Conservation (phyloP, 1,140 invertebrate species). For the Calycopis cecrops region DNA sequence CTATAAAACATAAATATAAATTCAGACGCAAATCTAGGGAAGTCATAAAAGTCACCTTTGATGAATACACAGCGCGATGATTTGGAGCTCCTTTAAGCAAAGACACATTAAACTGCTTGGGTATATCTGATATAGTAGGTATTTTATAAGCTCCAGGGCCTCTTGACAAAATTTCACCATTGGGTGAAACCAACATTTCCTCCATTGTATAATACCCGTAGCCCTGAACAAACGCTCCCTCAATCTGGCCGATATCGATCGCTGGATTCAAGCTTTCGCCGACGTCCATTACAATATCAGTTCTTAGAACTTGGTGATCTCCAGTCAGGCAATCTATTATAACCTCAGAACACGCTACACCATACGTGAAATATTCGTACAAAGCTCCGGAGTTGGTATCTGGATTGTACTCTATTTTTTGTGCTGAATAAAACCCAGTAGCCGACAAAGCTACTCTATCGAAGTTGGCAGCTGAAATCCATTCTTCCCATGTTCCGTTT, state of each 20-base stretch:
- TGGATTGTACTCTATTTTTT: conserved; percentile 72
- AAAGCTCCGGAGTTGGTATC: conserved; percentile 61
- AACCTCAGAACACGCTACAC: conserved; percentile 75
- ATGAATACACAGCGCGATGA: conserved; percentile 80
- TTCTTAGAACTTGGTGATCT: conserved; percentile 77
- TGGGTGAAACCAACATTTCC: conserved; percentile 76
- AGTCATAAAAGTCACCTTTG: conserved; percentile 71
- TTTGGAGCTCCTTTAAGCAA: conserved; percentile 79
- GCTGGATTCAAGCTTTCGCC: conserved; percentile 82
- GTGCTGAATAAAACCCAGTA: conserved; percentile 77
- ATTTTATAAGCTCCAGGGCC: conserved; percentile 83
- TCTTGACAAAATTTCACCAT: conserved; percentile 75
- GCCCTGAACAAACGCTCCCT: conserved; percentile 82
- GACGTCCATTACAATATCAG: conserved; percentile 84
- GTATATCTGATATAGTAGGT: conserved; percentile 75
- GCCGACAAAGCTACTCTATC: conserved; percentile 77
- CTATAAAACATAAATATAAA: not conserved
- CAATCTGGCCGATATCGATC: conserved; percentile 83
- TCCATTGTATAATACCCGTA: conserved; percentile 81
- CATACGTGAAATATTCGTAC: conserved; percentile 76
- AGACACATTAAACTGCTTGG: conserved; percentile 79
- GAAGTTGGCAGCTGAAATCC: conserved; percentile 78
- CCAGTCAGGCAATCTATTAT: conserved; percentile 77
- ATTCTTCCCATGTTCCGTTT: conserved; percentile 78
- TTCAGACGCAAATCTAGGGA: too few relatives aligned